A percentile compares a stretch with the other conserved stretches of the same genome.
These are phyloP conservation scores for Fregata magnificens DNA, from an alignment of 2,113 vertebrate genomes.

Conservation along the genomic window DNA sequence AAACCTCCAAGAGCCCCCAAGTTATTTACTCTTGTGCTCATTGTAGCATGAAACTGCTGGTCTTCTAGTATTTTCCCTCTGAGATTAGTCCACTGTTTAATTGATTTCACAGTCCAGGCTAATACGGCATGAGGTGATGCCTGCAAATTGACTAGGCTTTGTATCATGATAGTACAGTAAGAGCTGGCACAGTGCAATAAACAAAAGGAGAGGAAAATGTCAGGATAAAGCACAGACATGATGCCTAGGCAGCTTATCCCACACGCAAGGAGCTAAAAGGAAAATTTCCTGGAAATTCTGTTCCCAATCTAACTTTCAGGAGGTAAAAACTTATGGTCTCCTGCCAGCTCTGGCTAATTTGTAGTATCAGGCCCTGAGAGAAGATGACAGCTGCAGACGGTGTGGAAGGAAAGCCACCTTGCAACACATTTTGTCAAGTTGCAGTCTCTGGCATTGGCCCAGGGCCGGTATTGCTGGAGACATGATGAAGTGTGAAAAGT, in stretches of 20 bases:
- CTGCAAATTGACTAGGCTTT: neutral
- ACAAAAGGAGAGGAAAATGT: neutral
- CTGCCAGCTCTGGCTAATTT: conserved; percentile 50
- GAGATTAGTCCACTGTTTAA: neutral
- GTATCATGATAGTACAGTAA: neutral
- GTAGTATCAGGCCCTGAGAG: conserved; percentile 40
- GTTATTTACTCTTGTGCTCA: neutral
- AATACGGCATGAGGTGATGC: neutral
- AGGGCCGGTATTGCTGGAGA: conserved; percentile 69
- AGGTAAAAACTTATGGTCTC: conserved; percentile 30
- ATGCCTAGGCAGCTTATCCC: neutral
- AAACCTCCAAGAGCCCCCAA: neutral
- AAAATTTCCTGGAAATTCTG: neutral
- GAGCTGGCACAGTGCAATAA: neutral
- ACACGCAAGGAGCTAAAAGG: neutral
- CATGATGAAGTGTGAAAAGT: conserved; percentile 81
- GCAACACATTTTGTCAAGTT: conserved; percentile 69
- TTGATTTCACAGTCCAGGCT: neutral
- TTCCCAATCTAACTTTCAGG: conserved; percentile 4
- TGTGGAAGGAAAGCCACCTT: conserved; percentile 66
- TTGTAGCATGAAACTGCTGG: neutral
- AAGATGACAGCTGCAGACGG: conserved; percentile 71
- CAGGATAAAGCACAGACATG: neutral
- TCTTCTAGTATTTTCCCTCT: neutral
- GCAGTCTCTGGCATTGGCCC: conserved; percentile 68